A percentile compares a stretch with the other conserved stretches of the same genome.
Conservation (phyloP, 2,113 vertebrate species). For the Benthochromis sp. region DNA sequence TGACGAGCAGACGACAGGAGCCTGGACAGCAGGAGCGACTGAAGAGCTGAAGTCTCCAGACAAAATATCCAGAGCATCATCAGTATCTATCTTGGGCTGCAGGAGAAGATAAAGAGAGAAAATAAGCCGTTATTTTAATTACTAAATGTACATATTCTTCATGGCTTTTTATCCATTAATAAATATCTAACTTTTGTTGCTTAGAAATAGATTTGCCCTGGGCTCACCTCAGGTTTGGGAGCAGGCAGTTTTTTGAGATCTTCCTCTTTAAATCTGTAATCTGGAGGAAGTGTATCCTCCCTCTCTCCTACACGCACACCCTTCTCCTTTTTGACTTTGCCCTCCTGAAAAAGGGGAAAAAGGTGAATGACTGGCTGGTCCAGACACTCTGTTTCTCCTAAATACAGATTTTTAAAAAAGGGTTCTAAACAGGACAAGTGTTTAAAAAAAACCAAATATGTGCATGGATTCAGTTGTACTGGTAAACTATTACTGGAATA, state of each 20-base stretch:
- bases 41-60: slow-evolving; percentile 48
- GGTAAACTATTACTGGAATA: background rate
- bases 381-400: background rate
- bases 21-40: slow-evolving; percentile 42
- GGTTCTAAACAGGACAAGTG: background rate
- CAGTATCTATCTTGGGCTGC: slow-evolving; percentile 54
- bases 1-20: background rate
- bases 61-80: slow-evolving; percentile 65
- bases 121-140: background rate
- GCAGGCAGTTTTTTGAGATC: slow-evolving; percentile 39
- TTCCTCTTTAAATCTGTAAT: slow-evolving; percentile 55
- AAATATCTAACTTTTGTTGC: background rate
- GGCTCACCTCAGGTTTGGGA: slow-evolving; percentile 54
- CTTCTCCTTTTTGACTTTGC: slow-evolving; percentile 36
- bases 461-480: background rate
- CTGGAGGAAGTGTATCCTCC: slow-evolving; percentile 59
- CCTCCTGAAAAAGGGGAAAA: slow-evolving; percentile 38
- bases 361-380: background rate
- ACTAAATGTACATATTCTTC: background rate
- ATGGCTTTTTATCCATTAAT: background rate
- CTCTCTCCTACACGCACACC: slow-evolving; percentile 65
- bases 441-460: fast-evolving
- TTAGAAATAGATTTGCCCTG: background rate
- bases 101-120: background rate
- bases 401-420: background rate